phyloP scores from a whole-genome alignment of 2,113 vertebrate genomes.

The Pholis gunnellus region DNA sequence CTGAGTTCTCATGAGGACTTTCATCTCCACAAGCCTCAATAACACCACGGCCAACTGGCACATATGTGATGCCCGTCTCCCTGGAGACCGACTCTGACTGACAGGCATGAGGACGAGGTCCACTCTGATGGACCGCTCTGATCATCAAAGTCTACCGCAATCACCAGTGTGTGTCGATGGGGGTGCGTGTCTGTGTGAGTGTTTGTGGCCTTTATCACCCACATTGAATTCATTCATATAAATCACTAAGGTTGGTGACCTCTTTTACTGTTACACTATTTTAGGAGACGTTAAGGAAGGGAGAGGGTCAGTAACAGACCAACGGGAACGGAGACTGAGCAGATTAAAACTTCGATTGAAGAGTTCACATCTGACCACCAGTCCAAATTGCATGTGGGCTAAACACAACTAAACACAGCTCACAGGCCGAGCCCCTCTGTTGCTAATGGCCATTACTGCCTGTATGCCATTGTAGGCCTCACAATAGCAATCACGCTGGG shows the following conservation, averaged over 20 bases:
- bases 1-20: slow-evolving; percentile 50
- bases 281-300: neutral
- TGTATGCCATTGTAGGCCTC: slow-evolving; percentile 75
- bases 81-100: slow-evolving; percentile 69
- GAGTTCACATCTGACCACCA: slow-evolving; percentile 34
- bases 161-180: slow-evolving; percentile 67
- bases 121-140: slow-evolving; percentile 62
- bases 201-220: slow-evolving; percentile 23
- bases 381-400: slow-evolving; percentile 56
- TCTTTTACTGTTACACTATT: slow-evolving; percentile 10
- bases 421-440: slow-evolving; percentile 67
- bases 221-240: slow-evolving; percentile 41
- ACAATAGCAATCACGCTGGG: slow-evolving; percentile 84
- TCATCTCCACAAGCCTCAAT: slow-evolving; percentile 29
- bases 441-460: slow-evolving; percentile 81
- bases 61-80: slow-evolving; percentile 70
- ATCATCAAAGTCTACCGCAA: slow-evolving; percentile 70
- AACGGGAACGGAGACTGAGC: neutral
- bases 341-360: slow-evolving; percentile 22
- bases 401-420: slow-evolving; percentile 68
- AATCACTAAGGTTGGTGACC: slow-evolving; percentile 25
- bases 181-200: slow-evolving; percentile 22
- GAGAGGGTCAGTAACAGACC: neutral
- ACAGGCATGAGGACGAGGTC: slow-evolving; percentile 74
- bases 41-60: slow-evolving; percentile 49